Evolutionary conservation across 2,888 invertebrate genomes (phyloP).

Genomic region (Polyploca ridens): DNA sequence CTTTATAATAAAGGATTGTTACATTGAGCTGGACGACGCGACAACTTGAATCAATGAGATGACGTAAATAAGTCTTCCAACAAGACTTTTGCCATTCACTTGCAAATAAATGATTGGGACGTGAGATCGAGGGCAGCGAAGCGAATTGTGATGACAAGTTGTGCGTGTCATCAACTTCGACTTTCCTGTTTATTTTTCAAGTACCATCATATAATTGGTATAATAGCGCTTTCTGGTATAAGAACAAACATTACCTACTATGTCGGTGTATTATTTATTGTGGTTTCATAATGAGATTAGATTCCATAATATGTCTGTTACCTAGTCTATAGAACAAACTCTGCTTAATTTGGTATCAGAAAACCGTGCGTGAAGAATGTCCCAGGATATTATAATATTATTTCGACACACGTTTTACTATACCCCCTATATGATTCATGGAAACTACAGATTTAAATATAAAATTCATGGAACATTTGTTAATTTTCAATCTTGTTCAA

Average conservation of each 20-base stretch:
- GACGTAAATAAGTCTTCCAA: slow-evolving; percentile 12
- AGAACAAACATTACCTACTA: neutral
- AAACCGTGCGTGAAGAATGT: too few species aligned
- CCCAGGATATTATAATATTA: neutral
- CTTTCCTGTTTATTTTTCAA: slow-evolving; percentile 1
- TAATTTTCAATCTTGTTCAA: neutral
- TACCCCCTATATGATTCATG: neutral
- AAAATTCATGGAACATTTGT: neutral
- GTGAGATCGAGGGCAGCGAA: slow-evolving; percentile 8
- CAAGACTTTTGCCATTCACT: slow-evolving; percentile 8
- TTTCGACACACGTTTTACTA: neutral
- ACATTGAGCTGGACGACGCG: slow-evolving; percentile 23
- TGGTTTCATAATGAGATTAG: neutral
- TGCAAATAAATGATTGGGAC: neutral
- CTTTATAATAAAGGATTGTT: slow-evolving; percentile 29
- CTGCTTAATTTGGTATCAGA: too few species aligned
- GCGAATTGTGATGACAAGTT: slow-evolving; percentile 1
- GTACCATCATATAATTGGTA: neutral
- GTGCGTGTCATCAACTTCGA: neutral
- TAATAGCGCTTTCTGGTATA: neutral
- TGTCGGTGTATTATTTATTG: too few species aligned
- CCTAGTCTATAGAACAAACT: too few species aligned
- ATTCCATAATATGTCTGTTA: neutral
- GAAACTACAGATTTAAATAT: neutral
- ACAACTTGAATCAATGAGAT: slow-evolving; percentile 31